A percentile compares a stretch with the other conserved stretches of the same genome.
Conservation (phyloP, 2,888 invertebrate genomes). For the Oscheius myriophilus region DNA sequence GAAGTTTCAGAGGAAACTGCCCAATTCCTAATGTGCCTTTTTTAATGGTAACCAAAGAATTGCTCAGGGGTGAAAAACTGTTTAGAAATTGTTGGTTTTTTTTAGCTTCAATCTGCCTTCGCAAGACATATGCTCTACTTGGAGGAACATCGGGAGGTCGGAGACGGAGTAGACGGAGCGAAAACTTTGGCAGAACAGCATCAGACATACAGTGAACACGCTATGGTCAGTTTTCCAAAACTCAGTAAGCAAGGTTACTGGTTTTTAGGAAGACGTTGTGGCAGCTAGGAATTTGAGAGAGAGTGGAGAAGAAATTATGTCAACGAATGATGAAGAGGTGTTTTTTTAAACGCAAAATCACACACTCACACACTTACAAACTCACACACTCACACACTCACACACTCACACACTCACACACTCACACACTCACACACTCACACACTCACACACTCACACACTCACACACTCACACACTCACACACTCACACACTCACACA, state of each 20-base stretch:
- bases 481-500: too few species aligned
- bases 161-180: constrained; percentile 70
- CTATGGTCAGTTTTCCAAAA: constrained; percentile 56
- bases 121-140: constrained; percentile 72
- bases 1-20: too few species aligned
- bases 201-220: constrained; percentile 71
- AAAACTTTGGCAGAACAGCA: constrained; percentile 71
- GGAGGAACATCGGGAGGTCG: constrained; percentile 72
- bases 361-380: too few species aligned
- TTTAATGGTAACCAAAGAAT: too few species aligned
- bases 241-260: not conserved
- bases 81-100: constrained; percentile 19
- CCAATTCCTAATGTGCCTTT: too few species aligned
- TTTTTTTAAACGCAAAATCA: too few species aligned
- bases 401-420: too few species aligned
- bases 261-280: constrained; percentile 80
- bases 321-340: constrained; percentile 48
- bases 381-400: too few species aligned
- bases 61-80: too few species aligned
- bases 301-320: constrained; percentile 80
- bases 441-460: too few species aligned
- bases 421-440: too few species aligned
- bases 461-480: too few species aligned
- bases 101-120: constrained; percentile 72
- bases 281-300: constrained; percentile 82